Percentiles rank a stretch among this genome's conserved stretches.
Evolutionary conservation across 1,140 invertebrate species (phyloP).

Genomic region (Neodiprion fabricii): DNA sequence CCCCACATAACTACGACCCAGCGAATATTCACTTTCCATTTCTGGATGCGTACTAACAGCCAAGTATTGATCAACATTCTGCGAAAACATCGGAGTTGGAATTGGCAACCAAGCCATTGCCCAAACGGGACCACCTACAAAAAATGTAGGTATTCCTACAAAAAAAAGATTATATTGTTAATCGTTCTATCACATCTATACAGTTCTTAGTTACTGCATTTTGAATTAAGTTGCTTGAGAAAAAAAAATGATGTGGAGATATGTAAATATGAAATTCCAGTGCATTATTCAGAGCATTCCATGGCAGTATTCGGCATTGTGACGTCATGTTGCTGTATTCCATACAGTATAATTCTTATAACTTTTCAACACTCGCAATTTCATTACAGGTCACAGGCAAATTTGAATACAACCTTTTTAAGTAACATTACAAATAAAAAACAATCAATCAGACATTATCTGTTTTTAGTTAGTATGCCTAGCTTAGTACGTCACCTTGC

Average conservation of each 20-base stretch:
- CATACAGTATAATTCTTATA: too few relatives aligned
- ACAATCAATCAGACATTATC: too few relatives aligned
- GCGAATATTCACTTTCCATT: slow-evolving; percentile 55
- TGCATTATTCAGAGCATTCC: slow-evolving; percentile 12
- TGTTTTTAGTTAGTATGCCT: slow-evolving; percentile 19
- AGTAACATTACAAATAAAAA: too few relatives aligned
- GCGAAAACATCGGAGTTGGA: slow-evolving; percentile 49
- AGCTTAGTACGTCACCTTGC: slow-evolving; percentile 35
- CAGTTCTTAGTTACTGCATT: too few relatives aligned
- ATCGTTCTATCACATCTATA: neutral
- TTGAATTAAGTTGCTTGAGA: neutral
- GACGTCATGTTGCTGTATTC: too few relatives aligned
- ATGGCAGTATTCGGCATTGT: slow-evolving; percentile 22
- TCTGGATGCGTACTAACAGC: slow-evolving; percentile 62
- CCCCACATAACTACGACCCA: slow-evolving; percentile 51
- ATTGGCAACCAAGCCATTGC: slow-evolving; percentile 66
- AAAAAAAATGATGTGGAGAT: neutral
- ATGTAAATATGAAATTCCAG: neutral
- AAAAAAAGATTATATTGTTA: neutral
- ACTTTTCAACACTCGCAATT: too few relatives aligned
- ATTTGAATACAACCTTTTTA: too few relatives aligned
- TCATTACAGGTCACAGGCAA: too few relatives aligned
- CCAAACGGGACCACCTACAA: slow-evolving; percentile 69
- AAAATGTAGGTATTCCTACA: slow-evolving; percentile 61
- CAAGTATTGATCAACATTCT: slow-evolving; percentile 59